A percentile compares a stretch with the other conserved stretches of the same genome.
Conservation (phyloP, 2,888 invertebrate genomes). For the Azorinus chamasolen region DNA sequence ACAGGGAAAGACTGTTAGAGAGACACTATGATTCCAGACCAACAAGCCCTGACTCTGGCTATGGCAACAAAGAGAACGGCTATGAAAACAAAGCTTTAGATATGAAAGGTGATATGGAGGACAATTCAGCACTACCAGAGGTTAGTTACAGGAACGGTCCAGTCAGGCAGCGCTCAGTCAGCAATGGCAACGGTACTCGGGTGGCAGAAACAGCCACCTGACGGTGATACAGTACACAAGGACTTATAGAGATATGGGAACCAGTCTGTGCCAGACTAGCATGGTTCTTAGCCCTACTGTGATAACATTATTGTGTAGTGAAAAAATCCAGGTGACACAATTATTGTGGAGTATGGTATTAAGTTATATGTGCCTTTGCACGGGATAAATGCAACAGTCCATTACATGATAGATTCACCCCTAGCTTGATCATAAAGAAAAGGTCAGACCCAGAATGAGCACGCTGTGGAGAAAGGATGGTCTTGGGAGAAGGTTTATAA, state of each 20-base stretch:
- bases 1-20: slow-evolving; percentile 19
- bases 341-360: too few species aligned
- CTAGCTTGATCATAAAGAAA: too few species aligned
- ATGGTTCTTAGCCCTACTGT: too few species aligned
- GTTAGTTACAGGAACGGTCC: slow-evolving; percentile 42
- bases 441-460: too few species aligned
- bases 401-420: too few species aligned
- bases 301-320: too few species aligned
- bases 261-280: neutral
- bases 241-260: slow-evolving; percentile 14
- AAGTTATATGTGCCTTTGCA: too few species aligned
- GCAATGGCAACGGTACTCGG: slow-evolving; percentile 27
- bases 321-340: too few species aligned
- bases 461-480: too few species aligned
- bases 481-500: too few species aligned
- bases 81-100: slow-evolving; percentile 60
- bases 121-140: slow-evolving; percentile 5
- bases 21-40: slow-evolving; percentile 27
- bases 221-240: slow-evolving; percentile 27
- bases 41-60: slow-evolving; percentile 52
- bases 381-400: too few species aligned
- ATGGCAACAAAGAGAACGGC: slow-evolving; percentile 20
- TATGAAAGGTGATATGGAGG: slow-evolving; percentile 46
- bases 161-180: slow-evolving; percentile 51
- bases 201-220: slow-evolving; percentile 58